These are phyloP conservation scores for Morelia viridis DNA, from an alignment of 2,797 vertebrate genomes.

Conservation along the genomic window DNA sequence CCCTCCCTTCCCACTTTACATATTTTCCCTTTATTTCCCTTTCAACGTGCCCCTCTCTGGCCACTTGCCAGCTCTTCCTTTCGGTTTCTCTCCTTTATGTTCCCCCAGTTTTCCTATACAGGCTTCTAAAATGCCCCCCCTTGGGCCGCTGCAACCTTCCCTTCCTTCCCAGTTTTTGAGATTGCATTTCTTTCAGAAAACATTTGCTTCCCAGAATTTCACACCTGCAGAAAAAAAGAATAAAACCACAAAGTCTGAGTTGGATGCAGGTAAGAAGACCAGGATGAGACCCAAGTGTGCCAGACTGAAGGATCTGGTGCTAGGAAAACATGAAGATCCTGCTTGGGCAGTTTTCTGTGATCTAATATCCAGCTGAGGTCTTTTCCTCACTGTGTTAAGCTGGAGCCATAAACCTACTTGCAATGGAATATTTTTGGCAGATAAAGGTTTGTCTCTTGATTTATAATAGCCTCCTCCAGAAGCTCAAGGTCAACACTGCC, in stretches of 20 bases:
- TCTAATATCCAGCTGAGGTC: too few relatives aligned
- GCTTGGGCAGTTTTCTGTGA: background rate
- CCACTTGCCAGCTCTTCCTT: background rate
- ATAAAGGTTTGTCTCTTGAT: background rate
- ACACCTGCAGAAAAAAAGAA: background rate
- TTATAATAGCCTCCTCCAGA: background rate
- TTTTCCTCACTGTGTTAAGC: background rate
- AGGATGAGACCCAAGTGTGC: background rate
- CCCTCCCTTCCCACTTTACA: background rate
- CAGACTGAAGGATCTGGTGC: background rate
- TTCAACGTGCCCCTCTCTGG: slow-evolving; percentile 1
- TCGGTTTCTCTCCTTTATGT: background rate
- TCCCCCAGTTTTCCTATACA: slow-evolving; percentile 28
- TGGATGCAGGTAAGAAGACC: background rate
- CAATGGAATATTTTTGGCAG: background rate
- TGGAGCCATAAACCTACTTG: background rate
- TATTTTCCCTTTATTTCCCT: slow-evolving; percentile 17
- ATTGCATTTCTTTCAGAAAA: background rate
- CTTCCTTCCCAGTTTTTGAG: background rate
- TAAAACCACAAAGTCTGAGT: background rate
- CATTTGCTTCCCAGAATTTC: background rate
- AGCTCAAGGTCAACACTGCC: background rate
- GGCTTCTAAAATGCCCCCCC: background rate
- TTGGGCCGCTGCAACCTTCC: background rate
- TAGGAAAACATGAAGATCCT: background rate